Evolutionary conservation across 2,113 vertebrate genomes (phyloP), one percentile per base, ranked within the genome.

Genomic region (Phalacrocorax pelagicus): DNA sequence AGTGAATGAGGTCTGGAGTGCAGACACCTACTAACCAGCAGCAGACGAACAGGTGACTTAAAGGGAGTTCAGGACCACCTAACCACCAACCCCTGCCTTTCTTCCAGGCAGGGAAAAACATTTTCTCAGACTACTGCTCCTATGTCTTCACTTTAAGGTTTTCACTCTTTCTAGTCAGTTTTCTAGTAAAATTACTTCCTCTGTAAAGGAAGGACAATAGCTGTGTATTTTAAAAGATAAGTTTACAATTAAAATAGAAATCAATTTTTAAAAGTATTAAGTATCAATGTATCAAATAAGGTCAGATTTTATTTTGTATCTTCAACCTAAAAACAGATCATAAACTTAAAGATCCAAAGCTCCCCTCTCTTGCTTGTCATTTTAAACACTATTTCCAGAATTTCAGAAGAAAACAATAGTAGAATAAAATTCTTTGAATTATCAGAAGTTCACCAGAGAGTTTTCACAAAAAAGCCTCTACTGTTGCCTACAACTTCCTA

Each of bases 261-360:
- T 40, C 0, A 2, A 26, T 36, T 79, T 51, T 4, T 1, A 17
- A 32, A 44, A 61, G 14, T 13, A 78, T 3, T 0, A 4, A 55
- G 63, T 69, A 71, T 51, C 8, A n/a, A 73, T 73, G 24, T n/a
- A 65, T 15, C 27, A 55, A 80, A 65, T 18, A 78, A 65, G 22
- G 29, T 34, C 27, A 87, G 73, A 78, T 42, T n/a, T 2, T 66
- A 81, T 44, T 54, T 54, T n/a, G 1, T 65, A 26, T 34, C 42
- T 65, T 57, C 38, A 58, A 27, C 4, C 27, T 62, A 55, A 49
- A 34, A 7, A 82, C 9, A 63, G 13, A 51, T 8, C 8, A 67
- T 32, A 70, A 70, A 47, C 23, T 84, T 20, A 38, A 44, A 46
- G 24, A 17, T 52, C 34, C 29, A 58, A 92, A 65, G 9, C 36